Evolutionary conservation across 2,888 invertebrate species (phyloP).

Genomic region (Cephonodes hylas): DNA sequence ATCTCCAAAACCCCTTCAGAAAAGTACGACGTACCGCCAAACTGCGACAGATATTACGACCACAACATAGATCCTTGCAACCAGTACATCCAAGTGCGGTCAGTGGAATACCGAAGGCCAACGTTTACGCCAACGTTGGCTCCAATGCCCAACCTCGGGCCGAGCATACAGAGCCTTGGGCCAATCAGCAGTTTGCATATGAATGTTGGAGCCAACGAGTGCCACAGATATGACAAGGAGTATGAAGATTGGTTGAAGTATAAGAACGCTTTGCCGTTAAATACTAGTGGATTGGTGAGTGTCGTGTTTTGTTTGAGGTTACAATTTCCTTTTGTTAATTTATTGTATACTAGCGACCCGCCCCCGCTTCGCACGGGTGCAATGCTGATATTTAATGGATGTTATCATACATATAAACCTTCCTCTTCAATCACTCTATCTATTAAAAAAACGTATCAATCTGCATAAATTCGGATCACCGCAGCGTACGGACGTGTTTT

Average conservation of each 20-base stretch:
- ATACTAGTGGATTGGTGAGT: conserved; percentile 73
- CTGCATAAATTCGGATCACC: too few species aligned
- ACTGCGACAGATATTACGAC: conserved; percentile 65
- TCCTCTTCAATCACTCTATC: too few species aligned
- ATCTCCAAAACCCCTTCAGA: conserved; percentile 62
- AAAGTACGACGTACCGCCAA: conserved; percentile 61
- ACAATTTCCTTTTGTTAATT: too few species aligned
- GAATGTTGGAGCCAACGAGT: conserved; percentile 56
- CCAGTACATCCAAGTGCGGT: conserved; percentile 69
- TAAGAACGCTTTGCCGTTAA: conserved; percentile 71
- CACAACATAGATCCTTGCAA: conserved; percentile 62
- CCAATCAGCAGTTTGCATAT: conserved; percentile 51
- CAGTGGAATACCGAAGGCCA: conserved; percentile 61
- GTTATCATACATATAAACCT: too few species aligned
- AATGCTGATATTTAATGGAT: too few species aligned
- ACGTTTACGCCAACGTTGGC: conserved; percentile 43
- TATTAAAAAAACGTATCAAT: too few species aligned
- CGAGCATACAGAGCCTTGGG: conserved; percentile 52
- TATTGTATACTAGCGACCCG: too few species aligned
- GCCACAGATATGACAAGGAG: conserved; percentile 70
- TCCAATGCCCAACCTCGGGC: conserved; percentile 55
- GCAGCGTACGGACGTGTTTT: too few species aligned
- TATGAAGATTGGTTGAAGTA: conserved; percentile 81
- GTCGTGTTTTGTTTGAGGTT: neutral
- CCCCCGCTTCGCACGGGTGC: too few species aligned